Evolutionary conservation across 2,797 vertebrate species (phyloP).

Genomic region (Rhodeus uyekii): DNA sequence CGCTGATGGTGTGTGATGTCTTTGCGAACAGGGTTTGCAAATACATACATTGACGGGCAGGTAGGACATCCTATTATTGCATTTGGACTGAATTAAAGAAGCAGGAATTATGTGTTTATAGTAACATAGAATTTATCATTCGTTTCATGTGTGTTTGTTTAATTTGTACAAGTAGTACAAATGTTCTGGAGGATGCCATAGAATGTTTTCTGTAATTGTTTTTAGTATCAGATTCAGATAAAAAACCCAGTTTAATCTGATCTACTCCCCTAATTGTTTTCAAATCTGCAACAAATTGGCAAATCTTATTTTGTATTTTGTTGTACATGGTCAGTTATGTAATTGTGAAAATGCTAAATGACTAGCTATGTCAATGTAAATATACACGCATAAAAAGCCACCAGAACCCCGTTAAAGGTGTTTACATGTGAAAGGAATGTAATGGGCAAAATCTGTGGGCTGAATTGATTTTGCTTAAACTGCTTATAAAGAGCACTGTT

Average conservation of each 20-base stretch:
- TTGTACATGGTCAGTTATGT: neutral
- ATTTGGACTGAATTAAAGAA: neutral
- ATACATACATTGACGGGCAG: neutral
- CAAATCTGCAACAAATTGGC: neutral
- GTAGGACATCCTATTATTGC: neutral
- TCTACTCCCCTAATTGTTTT: constrained; percentile 4
- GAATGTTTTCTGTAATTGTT: neutral
- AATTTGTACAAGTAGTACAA: neutral
- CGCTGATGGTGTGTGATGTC: neutral
- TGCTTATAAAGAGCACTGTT: neutral
- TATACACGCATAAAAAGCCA: neutral
- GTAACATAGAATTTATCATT: neutral
- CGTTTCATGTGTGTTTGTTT: neutral
- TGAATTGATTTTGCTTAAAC: neutral
- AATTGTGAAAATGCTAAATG: neutral
- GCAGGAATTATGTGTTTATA: neutral
- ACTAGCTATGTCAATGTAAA: neutral
- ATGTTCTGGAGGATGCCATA: neutral
- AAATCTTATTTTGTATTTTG: neutral
- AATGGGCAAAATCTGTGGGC: neutral
- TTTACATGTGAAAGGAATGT: neutral
- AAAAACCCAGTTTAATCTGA: neutral
- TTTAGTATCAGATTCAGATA: neutral
- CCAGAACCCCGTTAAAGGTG: neutral
- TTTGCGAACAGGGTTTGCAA: neutral